A percentile compares a stretch with the other conserved stretches of the same genome.
These are phyloP conservation scores for Drosophila kikkawai DNA, from an alignment of 1,140 invertebrate genomes.

Conservation along the genomic window DNA sequence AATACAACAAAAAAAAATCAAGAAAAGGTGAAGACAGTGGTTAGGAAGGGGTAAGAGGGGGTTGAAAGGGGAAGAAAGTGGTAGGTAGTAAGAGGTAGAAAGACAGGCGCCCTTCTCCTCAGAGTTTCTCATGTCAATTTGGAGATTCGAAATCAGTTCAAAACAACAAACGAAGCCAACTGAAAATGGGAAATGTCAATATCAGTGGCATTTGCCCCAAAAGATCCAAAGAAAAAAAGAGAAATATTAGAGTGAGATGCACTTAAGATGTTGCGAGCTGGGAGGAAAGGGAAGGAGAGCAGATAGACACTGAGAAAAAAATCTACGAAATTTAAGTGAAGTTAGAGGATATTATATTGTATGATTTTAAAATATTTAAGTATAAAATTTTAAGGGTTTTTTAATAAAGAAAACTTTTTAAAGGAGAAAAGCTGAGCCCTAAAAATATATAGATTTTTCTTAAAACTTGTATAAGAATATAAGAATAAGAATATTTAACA, in stretches of 20 bases:
- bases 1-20: conserved; percentile 14
- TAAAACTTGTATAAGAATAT: too few species aligned
- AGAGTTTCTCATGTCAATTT: conserved; percentile 79
- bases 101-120: conserved; percentile 41
- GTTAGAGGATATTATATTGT: too few species aligned
- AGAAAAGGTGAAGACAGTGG: conserved; percentile 22
- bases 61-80: conserved; percentile 15
- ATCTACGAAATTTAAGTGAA: too few species aligned
- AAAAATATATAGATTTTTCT: too few species aligned
- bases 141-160: conserved; percentile 61
- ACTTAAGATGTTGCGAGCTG: conserved; percentile 42
- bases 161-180: conserved; percentile 48
- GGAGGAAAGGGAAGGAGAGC: not conserved
- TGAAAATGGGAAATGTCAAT: conserved; percentile 80
- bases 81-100: conserved; percentile 8
- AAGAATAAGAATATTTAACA: too few species aligned
- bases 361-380: too few species aligned
- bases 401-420: too few species aligned
- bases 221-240: conserved; percentile 23
- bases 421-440: too few species aligned
- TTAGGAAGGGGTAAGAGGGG: not conserved
- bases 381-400: too few species aligned
- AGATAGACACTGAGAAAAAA: conserved; percentile 14
- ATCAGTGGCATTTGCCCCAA: conserved; percentile 74
- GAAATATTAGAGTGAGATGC: conserved; percentile 68